Evolutionary conservation across 2,113 vertebrate genomes (phyloP), one percentile per base, ranked within the genome.

Genomic region (Dermatemys mawii): DNA sequence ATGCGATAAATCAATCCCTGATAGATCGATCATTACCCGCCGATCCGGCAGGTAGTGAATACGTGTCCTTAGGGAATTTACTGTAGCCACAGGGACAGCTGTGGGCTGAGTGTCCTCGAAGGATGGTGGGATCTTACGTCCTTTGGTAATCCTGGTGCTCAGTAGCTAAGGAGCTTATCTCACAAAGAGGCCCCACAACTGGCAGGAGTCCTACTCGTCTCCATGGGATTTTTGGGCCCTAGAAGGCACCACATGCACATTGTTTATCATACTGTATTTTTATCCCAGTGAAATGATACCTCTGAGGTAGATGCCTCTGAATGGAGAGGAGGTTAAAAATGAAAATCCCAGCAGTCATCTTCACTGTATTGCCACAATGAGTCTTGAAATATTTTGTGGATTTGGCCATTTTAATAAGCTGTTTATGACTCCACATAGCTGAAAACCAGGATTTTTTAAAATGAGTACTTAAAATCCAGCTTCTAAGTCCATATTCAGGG

Each of bases 141-240:
- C 38, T 44, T 75, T 44, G 41, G 70, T 38, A 44, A 26, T 44
- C 70, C 41, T 44, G 38, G 19, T 75, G 22, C 84, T 93, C 91
- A 87, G 93, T 95, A 86, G 92, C 88, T 96, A 96, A 95, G 81
- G 83, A 91, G 84, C 91, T 92, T 93, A 92, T 95, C 95, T 90
- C 54, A 91, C 91, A 83, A 94, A 96, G 94, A 95, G 86, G 27
- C 41, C 57, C 29, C 84, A 92, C 92, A 93, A 82, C 57, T 76
- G 75, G 81, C 79, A 86, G 90, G 80, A 1, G 1, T 89, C 81
- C 86, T 89, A 94, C 89, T 86, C 93, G 95, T 83, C 93, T 86
- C 89, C 83, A 84, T 54, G 92, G 93, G 88, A 29, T 88, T 93
- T 92, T 76, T 85, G 86, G 85, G 92, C 90, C 0, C 1, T 14